phyloP scores from a whole-genome alignment of 2,797 vertebrate genomes.

The Epinephelus awoara region DNA sequence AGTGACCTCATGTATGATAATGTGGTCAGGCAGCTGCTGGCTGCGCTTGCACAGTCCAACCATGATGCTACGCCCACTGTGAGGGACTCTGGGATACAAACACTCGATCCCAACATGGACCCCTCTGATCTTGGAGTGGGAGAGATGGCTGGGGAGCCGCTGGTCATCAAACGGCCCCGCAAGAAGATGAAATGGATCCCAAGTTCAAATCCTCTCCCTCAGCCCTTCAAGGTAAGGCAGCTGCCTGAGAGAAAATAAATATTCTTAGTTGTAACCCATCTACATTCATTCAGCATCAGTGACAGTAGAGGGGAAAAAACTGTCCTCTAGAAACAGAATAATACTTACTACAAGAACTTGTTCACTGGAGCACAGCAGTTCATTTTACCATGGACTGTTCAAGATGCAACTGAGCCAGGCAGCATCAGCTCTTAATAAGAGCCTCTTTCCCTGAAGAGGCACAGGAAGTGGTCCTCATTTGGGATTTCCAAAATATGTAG shows the following conservation, averaged over 20 bases:
- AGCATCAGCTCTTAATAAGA: constrained; percentile 9
- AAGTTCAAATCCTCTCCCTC: constrained; percentile 93
- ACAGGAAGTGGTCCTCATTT: constrained; percentile 19
- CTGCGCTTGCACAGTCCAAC: constrained; percentile 96
- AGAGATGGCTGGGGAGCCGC: constrained; percentile 90
- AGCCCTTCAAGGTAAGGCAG: constrained; percentile 91
- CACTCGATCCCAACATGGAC: constrained; percentile 92
- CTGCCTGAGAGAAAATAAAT: not conserved
- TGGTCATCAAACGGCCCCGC: constrained; percentile 95
- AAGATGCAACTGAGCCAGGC: not conserved
- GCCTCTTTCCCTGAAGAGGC: constrained; percentile 9
- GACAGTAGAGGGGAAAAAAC: not conserved
- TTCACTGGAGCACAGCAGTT: not conserved
- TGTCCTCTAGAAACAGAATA: constrained; percentile 4
- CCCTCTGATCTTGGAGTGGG: constrained; percentile 90
- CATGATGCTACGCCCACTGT: constrained; percentile 96
- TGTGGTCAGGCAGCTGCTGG: constrained; percentile 96
- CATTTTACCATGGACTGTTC: constrained; percentile 5
- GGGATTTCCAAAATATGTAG: constrained; percentile 11
- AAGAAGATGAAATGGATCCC: constrained; percentile 99
- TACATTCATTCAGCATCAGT: not conserved
- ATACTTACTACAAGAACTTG: not conserved
- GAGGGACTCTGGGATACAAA: constrained; percentile 95
- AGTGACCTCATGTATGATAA: constrained; percentile 99
- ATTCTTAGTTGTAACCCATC: not conserved